Evolutionary conservation across 2,113 vertebrate genomes (phyloP), one percentile per base, ranked within the genome.

Genomic region (Colinus virginianus): DNA sequence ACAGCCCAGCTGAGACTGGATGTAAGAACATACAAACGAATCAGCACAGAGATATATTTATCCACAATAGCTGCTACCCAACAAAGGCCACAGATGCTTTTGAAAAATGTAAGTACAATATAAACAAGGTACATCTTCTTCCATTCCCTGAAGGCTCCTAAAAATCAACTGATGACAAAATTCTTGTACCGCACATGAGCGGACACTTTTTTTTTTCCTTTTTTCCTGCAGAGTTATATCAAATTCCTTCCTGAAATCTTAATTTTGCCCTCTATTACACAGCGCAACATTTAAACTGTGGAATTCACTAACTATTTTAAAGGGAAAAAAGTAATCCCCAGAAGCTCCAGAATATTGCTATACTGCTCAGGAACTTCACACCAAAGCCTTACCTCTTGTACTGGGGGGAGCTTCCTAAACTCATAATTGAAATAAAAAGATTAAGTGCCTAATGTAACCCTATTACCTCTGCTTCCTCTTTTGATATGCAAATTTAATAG

Each of bases 211-310:
- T n/a, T n/a, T n/a, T n/a, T n/a, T n/a, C n/a, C 13, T 28, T 53
- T 53, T 28, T 53, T 8, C 2, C 28, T 38, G 34, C 1, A 0
- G 18, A 76, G 48, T 2, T 26, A 17, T 19, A 55, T 49, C 1
- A 38, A 67, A 56, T 85, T 61, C 3, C 28, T 83, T 72, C 76
- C 34, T 38, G 12, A 83, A 83, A 22, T 40, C 9, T 32, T 56
- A 38, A 4, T n/a, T 82, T 79, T 56, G 30, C 4, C n/a, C 5
- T 53, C 30, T 40, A 13, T 25, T 51, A 6, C 48, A 72, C 17
- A 22, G 25, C 30, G 40, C 6, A 88, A 53, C 15, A 58, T 13
- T 51, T 15, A 15, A 51, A 51, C 8, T 51, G 49, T 51, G 25
- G 49, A 13, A 26, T 15, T 26, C 26, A 28, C 32, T 30, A 62